Percentiles rank a stretch among this genome's conserved stretches.
phyloP scores from a whole-genome alignment of 2,797 vertebrate species.

The Falco biarmicus region DNA sequence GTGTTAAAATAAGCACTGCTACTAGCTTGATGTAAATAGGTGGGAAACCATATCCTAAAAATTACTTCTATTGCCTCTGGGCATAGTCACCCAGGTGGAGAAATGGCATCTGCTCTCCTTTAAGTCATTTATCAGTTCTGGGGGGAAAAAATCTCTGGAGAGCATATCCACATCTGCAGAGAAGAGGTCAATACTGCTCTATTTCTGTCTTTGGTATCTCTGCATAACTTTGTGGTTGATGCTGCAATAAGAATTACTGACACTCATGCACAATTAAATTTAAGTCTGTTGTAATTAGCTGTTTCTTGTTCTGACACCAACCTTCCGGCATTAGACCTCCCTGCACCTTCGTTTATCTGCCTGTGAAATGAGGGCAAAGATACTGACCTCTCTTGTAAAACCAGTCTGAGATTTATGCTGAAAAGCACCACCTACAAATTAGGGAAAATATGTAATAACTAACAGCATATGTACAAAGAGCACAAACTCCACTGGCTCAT shows the following conservation, averaged over 20 bases:
- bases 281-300: too few species aligned
- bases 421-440: neutral
- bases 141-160: neutral
- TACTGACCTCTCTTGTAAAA: too few species aligned
- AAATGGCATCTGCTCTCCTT: neutral
- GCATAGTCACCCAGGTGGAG: neutral
- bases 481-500: neutral
- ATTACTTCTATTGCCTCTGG: neutral
- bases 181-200: neutral
- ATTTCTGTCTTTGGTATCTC: too few species aligned
- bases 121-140: neutral
- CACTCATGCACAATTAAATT: too few species aligned
- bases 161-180: neutral
- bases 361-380: too few species aligned
- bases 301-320: too few species aligned
- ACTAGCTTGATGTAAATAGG: conserved; percentile 18
- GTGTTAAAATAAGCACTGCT: conserved; percentile 32
- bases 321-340: too few species aligned
- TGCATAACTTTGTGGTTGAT: too few species aligned
- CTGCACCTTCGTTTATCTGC: too few species aligned
- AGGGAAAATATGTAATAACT: neutral
- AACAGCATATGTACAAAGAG: neutral
- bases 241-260: too few species aligned
- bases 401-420: too few species aligned
- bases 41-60: neutral